Evolutionary conservation across 2,797 vertebrate species (phyloP), one percentile per base, ranked within the genome.

Genomic region (Basileuterus tristriatus): DNA sequence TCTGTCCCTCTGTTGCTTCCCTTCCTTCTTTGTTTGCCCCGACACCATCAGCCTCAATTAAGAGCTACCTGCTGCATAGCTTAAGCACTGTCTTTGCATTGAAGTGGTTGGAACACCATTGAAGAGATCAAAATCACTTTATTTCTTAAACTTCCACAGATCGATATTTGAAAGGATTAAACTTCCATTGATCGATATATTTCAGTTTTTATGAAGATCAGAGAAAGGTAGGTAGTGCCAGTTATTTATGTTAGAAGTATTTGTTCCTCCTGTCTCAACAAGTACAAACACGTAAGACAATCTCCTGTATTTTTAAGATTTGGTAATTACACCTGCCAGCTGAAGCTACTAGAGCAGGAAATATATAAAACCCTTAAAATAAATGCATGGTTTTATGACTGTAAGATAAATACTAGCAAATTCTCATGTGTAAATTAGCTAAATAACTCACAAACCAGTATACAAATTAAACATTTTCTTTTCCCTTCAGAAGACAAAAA

Each of bases 351-450:
- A 58, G n/a, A 83, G 69, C 15, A 75, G 14, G 30, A 81, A 93
- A 68, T 30, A 53, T 0, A 52, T 22, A 75, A 87, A 88, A 60
- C 24, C 27, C 34, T 78, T 24, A 36, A 72, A 94, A 90, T 32
- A 83, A 86, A 85, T 24, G 18, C 15, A 49, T 14, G 7, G 7
- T 4, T 74, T 39, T 71, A 23, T 32, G 43, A 72, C 55, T 67
- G 32, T 21, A 82, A 89, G 70, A 72, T 24, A 87, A 92, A 70
- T 52, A 37, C 46, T 74, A 68, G 47, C 43, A 69, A 89, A 92
- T 93, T 89, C 77, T 91, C 82, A n/a, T 43, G 68, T 74, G 60
- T 60, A 77, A 87, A 94, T 91, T 80, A 92, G 75, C 60, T 70
- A 58, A 87, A 56, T 55, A 69, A 64, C 76, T 87, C 82, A 71